phyloP scores from a whole-genome alignment of 2,888 invertebrate genomes.

The Rhimphoctona megacephalus region DNA sequence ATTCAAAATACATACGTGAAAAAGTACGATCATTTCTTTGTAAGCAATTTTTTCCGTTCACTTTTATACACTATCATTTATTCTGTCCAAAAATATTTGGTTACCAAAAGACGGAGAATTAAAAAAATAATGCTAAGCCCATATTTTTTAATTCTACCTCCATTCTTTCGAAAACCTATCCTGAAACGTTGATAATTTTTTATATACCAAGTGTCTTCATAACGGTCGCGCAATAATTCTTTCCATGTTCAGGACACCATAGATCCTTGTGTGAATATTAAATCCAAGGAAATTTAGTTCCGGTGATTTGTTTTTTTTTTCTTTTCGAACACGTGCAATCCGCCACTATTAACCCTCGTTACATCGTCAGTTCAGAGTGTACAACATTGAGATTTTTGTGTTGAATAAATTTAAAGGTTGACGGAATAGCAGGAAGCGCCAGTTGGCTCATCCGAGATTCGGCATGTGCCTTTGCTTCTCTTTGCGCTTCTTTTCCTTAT shows the following conservation, averaged over 20 bases:
- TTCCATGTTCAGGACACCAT: slow-evolving; percentile 50
- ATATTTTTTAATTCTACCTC: not conserved
- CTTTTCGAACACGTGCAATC: slow-evolving; percentile 35
- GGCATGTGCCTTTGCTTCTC: slow-evolving; percentile 73
- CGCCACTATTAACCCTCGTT: not conserved
- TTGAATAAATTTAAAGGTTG: slow-evolving; percentile 80
- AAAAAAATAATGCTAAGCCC: not conserved
- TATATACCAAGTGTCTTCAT: not conserved
- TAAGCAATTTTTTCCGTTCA: too few relatives aligned
- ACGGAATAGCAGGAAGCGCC: slow-evolving; percentile 80
- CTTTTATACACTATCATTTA: not conserved
- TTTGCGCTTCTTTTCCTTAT: not conserved
- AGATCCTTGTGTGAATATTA: slow-evolving; percentile 57
- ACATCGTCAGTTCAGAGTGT: not conserved
- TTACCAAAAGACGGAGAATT: not conserved
- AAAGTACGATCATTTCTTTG: not conserved
- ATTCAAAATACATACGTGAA: not conserved
- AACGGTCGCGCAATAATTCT: slow-evolving; percentile 25
- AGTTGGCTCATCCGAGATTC: slow-evolving; percentile 80
- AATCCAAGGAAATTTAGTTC: slow-evolving; percentile 33
- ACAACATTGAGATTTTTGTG: slow-evolving; percentile 72
- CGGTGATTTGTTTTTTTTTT: slow-evolving; percentile 38
- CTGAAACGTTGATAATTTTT: not conserved
- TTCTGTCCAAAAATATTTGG: not conserved
- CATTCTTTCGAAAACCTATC: not conserved